A percentile compares a stretch with the other conserved stretches of the same genome.
Evolutionary conservation across 2,888 invertebrate species (phyloP).

Genomic region (Rhagophthalmus giganteus): DNA sequence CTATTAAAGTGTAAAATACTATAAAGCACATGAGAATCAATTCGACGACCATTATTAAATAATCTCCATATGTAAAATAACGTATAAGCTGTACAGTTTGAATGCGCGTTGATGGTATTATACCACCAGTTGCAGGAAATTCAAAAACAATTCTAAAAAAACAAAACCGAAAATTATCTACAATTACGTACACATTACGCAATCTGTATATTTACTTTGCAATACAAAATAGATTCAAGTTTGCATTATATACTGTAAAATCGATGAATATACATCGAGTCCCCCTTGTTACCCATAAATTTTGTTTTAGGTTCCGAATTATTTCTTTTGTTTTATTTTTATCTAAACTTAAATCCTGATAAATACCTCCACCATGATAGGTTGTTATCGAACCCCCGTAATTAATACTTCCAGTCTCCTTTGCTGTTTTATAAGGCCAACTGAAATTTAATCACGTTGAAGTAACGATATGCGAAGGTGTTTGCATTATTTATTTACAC

Average conservation of each 20-base stretch:
- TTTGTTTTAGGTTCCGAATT: conserved; percentile 57
- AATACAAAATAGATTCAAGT: conserved; percentile 70
- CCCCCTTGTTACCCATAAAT: conserved; percentile 68
- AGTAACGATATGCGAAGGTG: no score
- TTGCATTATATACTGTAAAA: conserved; percentile 73
- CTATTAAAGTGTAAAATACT: conserved; percentile 63
- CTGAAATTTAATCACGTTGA: no score
- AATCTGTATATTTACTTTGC: conserved; percentile 56
- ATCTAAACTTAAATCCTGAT: conserved; percentile 57
- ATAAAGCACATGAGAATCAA: conserved; percentile 60
- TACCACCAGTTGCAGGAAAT: conserved; percentile 71
- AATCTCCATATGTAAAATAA: conserved; percentile 58
- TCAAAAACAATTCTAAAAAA: conserved; percentile 64
- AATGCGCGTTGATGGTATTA: conserved; percentile 62
- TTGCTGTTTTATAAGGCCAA: conserved; percentile 54
- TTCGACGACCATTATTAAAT: conserved; percentile 59
- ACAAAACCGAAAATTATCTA: no score
- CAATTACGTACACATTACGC: no score
- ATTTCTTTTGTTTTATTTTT: conserved; percentile 52
- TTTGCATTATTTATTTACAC: no score
- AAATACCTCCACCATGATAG: conserved; percentile 63
- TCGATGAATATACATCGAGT: conserved; percentile 71
- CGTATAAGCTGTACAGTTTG: conserved; percentile 62
- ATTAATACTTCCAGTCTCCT: conserved; percentile 51
- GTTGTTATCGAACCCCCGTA: conserved; percentile 57